phyloP scores from a whole-genome alignment of 2,888 invertebrate genomes.

The Cheilosia scutellata region DNA sequence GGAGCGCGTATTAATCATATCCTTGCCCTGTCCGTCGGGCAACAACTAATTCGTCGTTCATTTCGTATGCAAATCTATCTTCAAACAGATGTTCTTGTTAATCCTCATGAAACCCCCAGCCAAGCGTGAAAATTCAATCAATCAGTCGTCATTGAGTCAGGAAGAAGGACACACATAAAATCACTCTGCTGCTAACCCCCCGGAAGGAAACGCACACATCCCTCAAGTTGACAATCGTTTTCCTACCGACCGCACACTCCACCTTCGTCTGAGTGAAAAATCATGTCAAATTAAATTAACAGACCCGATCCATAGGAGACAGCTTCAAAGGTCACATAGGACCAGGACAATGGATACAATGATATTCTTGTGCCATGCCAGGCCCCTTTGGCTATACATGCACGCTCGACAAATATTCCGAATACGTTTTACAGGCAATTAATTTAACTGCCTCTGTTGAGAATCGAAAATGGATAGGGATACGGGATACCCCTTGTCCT shows the following conservation, averaged over 20 bases:
- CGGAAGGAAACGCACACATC: constrained; percentile 38
- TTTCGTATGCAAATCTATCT: constrained; percentile 63
- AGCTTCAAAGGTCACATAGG: constrained; percentile 50
- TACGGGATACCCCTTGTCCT: no score
- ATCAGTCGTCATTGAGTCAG: constrained; percentile 65
- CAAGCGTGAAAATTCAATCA: constrained; percentile 64
- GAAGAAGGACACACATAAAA: constrained; percentile 29
- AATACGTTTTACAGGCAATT: constrained; percentile 67
- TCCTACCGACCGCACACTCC: neutral
- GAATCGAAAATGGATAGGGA: constrained; percentile 7
- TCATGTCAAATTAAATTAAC: constrained; percentile 75
- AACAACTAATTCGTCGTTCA: constrained; percentile 2
- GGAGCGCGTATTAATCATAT: constrained; percentile 48
- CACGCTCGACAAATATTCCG: constrained; percentile 52
- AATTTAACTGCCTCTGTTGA: constrained; percentile 54
- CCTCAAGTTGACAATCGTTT: constrained; percentile 44
- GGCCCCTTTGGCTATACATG: constrained; percentile 19
- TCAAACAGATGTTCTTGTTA: constrained; percentile 54
- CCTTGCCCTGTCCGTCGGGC: constrained; percentile 22
- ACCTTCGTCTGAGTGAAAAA: constrained; percentile 65
- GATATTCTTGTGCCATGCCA: constrained; percentile 27
- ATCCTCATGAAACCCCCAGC: constrained; percentile 28
- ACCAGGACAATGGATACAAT: constrained; percentile 18
- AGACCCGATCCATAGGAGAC: constrained; percentile 47
- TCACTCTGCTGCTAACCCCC: neutral